Conservation (phyloP, 1,140 invertebrate genomes). For the Bombus confusus region DNA sequence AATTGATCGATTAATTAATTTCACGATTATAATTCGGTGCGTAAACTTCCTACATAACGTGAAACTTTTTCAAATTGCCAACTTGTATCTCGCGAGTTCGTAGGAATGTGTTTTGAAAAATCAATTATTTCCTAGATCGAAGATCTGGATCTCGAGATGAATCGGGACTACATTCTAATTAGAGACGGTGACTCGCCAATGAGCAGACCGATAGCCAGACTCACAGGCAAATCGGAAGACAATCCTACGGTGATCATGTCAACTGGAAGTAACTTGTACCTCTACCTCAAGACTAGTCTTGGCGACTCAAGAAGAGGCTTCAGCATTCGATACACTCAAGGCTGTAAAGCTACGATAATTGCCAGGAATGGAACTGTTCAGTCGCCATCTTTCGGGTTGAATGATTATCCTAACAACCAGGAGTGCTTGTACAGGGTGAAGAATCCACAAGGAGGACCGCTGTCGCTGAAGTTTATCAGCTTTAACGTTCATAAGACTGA, state of each 20-base stretch:
- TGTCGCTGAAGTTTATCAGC: conserved; percentile 93
- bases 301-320: conserved; percentile 95
- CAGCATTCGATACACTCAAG: conserved; percentile 93
- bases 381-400: conserved; percentile 93
- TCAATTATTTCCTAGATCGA: conserved; percentile 84
- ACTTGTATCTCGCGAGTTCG: too few relatives aligned
- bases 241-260: conserved; percentile 95
- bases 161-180: conserved; percentile 93
- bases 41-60: too few relatives aligned
- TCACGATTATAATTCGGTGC: too few relatives aligned
- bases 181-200: conserved; percentile 94
- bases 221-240: conserved; percentile 90
- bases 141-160: conserved; percentile 93
- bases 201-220: conserved; percentile 90
- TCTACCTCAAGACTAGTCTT: conserved; percentile 95
- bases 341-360: conserved; percentile 91
- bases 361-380: conserved; percentile 92
- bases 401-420: conserved; percentile 95
- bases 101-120: too few relatives aligned
- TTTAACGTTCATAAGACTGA: conserved; percentile 94
- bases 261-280: conserved; percentile 93
- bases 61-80: too few relatives aligned
- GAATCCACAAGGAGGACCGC: conserved; percentile 90
- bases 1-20: too few relatives aligned
- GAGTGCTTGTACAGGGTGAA: conserved; percentile 95